Conservation (phyloP, 2,888 invertebrate genomes). For the Cloeon dipterum region DNA sequence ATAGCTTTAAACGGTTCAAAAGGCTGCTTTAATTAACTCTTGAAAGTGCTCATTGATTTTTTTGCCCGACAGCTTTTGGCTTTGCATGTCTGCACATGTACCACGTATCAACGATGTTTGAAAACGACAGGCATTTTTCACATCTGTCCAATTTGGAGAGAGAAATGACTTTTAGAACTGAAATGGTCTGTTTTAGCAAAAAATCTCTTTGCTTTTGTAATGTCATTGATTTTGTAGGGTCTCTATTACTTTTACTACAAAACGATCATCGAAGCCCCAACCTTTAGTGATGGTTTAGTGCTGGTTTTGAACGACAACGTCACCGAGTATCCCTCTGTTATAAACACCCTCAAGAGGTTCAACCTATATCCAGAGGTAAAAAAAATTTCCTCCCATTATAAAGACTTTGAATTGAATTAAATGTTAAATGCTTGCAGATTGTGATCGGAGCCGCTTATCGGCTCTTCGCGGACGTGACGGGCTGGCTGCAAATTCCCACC, state of each 20-base stretch:
- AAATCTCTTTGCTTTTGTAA: constrained; percentile 3
- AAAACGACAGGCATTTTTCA: constrained; percentile 63
- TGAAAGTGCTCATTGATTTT: too few species aligned
- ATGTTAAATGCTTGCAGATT: constrained; percentile 14
- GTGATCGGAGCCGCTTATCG: constrained; percentile 26
- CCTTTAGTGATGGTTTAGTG: constrained; percentile 34
- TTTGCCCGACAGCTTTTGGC: constrained; percentile 25
- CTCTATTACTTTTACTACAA: constrained; percentile 80
- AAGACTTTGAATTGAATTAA: constrained; percentile 17
- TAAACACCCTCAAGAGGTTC: constrained; percentile 62
- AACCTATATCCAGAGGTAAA: constrained; percentile 66
- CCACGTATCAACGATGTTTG: constrained; percentile 51
- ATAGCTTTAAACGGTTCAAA: not conserved
- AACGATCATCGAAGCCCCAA: constrained; percentile 41
- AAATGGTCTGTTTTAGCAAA: constrained; percentile 35
- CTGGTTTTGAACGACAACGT: constrained; percentile 43
- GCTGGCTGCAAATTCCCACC: constrained; percentile 16
- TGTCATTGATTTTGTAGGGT: constrained; percentile 29
- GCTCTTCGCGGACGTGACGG: constrained; percentile 19
- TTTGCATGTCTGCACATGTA: constrained; percentile 34
- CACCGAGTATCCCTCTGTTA: constrained; percentile 58
- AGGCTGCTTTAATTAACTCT: too few species aligned
- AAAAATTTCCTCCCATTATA: constrained; percentile 8
- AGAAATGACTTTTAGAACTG: constrained; percentile 65
- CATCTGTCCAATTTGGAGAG: constrained; percentile 61